Base-by-base conservation (phyloP, 1,140 invertebrate species). In the Camponotus vicinus region DNA sequence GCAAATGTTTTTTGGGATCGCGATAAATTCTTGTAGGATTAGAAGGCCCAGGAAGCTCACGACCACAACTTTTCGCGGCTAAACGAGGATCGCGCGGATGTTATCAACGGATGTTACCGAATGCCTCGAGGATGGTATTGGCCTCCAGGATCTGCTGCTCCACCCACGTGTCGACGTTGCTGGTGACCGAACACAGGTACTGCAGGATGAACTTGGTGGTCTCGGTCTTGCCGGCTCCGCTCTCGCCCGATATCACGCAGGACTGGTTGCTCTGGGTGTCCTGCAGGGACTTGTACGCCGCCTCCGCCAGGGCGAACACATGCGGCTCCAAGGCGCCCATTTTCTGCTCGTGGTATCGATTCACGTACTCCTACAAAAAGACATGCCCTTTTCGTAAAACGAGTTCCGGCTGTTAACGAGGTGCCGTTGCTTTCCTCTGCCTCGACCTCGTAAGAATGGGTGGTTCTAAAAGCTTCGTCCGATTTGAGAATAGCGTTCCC, bases 211-310 rank as follows among this genome's bases (percentile, higher is more conserved):
- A 98, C 95, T 99, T 99, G 3, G 98, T 99, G 40, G 97, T 98
- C 95, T 99, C 98, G 0, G 99, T 99, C 96, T 99, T 99, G 32
- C 99, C 99, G 15, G 99, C 98, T 1, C 99, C 99, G 89, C 98
- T 99, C 95, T 99, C 99, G 2, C 99, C 99, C 59, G 98, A 99
- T 96, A 99, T 99, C 32, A 99, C 98, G 92, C 99, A 98, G 55
- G 98, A 99, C 95, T 99, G 98, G 93, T 97, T 96, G 80, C 93
- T 93, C 52, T 94, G 95, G n/a, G 94, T 94, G 63, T 95, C 96
- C 93, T 96, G 96, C 67, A 97, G 94, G 8, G 97, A 97, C 63
- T 96, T 97, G 95, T 98, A 98, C 0, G 98, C 97, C 9, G 98
- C 97, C 95, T 99, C 98, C 4, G 98, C 98, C 78, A 99, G 95